These are phyloP conservation scores for Plagodis dolabraria DNA, from an alignment of 2,888 invertebrate genomes.

Conservation along the genomic window DNA sequence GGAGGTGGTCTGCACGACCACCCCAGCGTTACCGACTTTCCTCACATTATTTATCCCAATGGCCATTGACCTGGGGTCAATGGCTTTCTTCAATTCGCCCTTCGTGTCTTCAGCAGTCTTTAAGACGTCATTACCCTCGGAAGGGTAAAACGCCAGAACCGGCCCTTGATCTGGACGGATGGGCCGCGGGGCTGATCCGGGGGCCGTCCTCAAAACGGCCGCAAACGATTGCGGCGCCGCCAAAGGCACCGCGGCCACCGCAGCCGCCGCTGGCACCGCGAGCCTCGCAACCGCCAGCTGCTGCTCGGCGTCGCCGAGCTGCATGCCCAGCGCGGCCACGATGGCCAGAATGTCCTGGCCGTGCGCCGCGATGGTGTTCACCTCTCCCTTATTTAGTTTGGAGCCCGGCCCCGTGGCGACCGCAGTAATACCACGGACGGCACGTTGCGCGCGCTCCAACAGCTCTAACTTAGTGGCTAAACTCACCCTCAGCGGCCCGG, in stretches of 20 bases:
- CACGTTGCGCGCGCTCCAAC: background rate
- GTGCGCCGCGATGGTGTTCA: background rate
- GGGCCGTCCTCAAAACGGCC: no score
- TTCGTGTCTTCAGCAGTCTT: background rate
- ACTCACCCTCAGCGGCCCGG: background rate
- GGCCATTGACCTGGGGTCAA: background rate
- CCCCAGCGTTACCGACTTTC: conserved; percentile 6
- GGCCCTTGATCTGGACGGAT: background rate
- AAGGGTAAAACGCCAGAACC: background rate
- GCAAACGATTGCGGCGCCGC: background rate
- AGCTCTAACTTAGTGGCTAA: background rate
- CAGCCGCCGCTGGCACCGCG: background rate
- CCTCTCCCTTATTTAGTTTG: background rate
- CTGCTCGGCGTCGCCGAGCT: background rate
- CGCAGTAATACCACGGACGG: background rate
- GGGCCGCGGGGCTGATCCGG: no score
- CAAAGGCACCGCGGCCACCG: background rate
- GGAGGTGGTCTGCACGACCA: conserved; percentile 4
- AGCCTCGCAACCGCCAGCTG: background rate
- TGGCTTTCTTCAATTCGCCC: background rate
- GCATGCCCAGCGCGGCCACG: background rate
- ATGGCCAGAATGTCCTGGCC: background rate
- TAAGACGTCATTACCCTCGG: background rate
- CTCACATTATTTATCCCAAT: conserved; percentile 2
- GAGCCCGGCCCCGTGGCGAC: background rate